Evolutionary conservation across 2,113 vertebrate genomes (phyloP), one percentile per base, ranked within the genome.

Genomic region (Tiliqua scincoides): DNA sequence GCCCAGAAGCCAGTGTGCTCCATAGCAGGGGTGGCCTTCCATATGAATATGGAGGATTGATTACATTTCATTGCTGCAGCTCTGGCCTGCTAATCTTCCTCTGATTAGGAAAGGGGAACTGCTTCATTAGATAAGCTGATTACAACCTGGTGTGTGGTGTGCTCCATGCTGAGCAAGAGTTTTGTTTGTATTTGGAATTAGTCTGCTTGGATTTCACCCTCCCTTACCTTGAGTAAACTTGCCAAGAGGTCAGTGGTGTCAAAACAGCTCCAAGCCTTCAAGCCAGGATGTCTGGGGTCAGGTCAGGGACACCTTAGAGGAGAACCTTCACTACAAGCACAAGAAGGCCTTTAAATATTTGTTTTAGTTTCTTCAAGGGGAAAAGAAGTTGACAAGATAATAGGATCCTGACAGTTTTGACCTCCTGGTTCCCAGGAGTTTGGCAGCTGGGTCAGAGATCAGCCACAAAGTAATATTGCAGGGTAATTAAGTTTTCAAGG

Each of bases 71-170:
- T 40, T 43, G 87, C 91, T 89, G 85, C 93, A 88, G 90, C 85
- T 89, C 85, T 82, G 92, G 88, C 87, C 85, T 89, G 85, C 90
- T 95, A 89, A 95, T 93, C 94, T 89, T 93, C 80, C 88, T 86
- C 87, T 88, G 93, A 21, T 90, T 90, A 87, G 89, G 87, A 92
- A 88, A 85, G 88, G 91, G 92, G 82, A 89, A 89, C 87, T 92
- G 92, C 79, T 93, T 85, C 73, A 61, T 72, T 86, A 91, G 93
- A 87, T 94, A 89, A 94, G 76, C 86, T 3, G 25, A 89, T 88
- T 4, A 25, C 54, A 11, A 88, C 86, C 90, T 83, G 84, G 79
- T 79, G 87, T 77, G 93, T 77, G 62, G 32, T 71, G 93, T 77
- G 62, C 88, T 81, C 85, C 86, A 61, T 79, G 90, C 93, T 83